Percentiles rank a stretch among this genome's conserved stretches.
These are phyloP conservation scores for Poliocrania exsul DNA, from an alignment of 2,797 vertebrate genomes.

Conservation along the genomic window DNA sequence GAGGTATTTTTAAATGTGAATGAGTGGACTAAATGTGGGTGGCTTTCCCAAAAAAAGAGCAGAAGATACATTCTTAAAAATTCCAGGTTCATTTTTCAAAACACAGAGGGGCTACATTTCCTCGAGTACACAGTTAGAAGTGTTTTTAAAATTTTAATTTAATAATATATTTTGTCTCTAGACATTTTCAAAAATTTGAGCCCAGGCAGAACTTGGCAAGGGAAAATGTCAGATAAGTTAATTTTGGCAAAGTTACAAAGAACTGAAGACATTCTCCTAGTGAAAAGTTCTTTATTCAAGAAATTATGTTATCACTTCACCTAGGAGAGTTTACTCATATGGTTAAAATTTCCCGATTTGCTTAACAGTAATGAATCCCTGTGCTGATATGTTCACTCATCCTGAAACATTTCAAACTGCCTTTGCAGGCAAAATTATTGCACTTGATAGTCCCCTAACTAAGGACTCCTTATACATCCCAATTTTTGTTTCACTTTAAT, in stretches of 20 bases:
- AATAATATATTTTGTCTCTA: neutral
- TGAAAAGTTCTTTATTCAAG: neutral
- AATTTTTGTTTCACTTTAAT: conserved; percentile 7
- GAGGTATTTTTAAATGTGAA: conserved; percentile 10
- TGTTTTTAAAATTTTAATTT: neutral
- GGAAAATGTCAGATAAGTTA: conserved; percentile 14
- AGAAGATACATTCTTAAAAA: neutral
- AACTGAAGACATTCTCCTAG: neutral
- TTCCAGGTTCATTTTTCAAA: neutral
- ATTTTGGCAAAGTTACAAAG: neutral
- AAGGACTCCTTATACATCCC: neutral
- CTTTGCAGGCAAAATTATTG: neutral
- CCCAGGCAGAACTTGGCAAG: neutral
- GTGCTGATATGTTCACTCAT: neutral
- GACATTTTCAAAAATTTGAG: neutral
- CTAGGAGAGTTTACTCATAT: neutral
- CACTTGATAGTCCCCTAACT: neutral
- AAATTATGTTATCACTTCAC: neutral
- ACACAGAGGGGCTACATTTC: neutral
- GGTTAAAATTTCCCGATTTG: neutral
- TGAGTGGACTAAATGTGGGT: neutral
- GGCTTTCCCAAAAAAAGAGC: neutral
- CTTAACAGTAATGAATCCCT: neutral
- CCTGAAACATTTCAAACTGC: neutral
- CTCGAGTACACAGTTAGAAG: neutral